phyloP scores from a whole-genome alignment of 2,797 vertebrate species.

The Falco cherrug region DNA sequence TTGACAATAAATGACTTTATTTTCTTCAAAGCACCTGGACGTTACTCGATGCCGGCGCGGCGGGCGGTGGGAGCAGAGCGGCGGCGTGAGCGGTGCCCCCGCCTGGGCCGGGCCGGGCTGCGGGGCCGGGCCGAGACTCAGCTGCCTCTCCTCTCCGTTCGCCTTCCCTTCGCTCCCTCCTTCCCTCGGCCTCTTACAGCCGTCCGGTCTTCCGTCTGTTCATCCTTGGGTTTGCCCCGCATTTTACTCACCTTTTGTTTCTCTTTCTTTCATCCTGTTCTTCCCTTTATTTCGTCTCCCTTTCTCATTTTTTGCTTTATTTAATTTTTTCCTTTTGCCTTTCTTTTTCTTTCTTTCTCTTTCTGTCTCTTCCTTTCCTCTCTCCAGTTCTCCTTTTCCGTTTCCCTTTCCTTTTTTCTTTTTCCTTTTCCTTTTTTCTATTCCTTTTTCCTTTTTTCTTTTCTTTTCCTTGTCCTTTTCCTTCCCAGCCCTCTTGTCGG shows the following conservation, averaged over 20 bases:
- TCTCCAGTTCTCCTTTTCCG: no score
- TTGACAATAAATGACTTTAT: constrained; percentile 99
- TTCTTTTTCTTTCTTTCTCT: background rate
- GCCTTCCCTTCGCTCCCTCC: no score
- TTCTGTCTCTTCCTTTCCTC: background rate
- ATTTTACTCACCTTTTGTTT: background rate
- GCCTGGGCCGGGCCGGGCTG: no score
- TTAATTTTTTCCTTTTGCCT: background rate
- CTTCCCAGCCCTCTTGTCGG: background rate
- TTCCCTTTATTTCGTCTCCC: background rate
- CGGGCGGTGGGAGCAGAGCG: constrained; percentile 67
- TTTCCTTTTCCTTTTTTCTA: no score
- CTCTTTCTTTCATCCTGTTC: background rate
- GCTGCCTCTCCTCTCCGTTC: no score
- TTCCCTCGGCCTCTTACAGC: background rate
- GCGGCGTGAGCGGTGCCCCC: no score
- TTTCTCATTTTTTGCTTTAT: background rate
- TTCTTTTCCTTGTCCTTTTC: no score
- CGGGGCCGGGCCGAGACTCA: background rate
- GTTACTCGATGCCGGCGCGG: constrained; percentile 30
- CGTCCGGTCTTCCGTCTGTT: background rate
- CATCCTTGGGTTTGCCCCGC: background rate
- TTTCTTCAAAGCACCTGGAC: constrained; percentile 86
- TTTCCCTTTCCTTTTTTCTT: no score
- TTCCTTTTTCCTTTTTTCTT: no score